Evolutionary conservation across 1,140 invertebrate species (phyloP).

Genomic region (Diplogasteroides magnus): DNA sequence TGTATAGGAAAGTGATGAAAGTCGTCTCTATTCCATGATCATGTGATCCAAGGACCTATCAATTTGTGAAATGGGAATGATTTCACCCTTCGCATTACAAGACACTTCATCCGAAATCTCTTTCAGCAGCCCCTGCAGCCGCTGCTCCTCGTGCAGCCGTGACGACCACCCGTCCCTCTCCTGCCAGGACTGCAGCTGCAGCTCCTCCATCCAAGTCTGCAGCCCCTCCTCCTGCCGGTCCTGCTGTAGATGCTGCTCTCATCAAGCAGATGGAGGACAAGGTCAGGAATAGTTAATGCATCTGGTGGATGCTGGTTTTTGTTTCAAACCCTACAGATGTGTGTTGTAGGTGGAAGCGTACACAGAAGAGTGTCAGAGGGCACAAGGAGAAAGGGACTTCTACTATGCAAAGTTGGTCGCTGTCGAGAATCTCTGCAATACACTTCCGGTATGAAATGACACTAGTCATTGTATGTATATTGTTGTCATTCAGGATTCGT

Average conservation of each 20-base stretch:
- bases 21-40: slow-evolving; percentile 3
- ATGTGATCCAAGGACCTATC: not conserved
- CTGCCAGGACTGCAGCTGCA: not conserved
- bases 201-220: not conserved
- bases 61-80: not conserved
- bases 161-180: not conserved
- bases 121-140: not conserved
- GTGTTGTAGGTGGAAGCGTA: not conserved
- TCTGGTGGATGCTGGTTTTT: not conserved
- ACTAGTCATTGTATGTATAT: not conserved
- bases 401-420: slow-evolving; percentile 95
- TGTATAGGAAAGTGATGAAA: not conserved
- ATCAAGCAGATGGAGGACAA: slow-evolving; percentile 1
- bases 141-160: slow-evolving; percentile 2
- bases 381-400: slow-evolving; percentile 77
- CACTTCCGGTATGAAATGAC: not conserved
- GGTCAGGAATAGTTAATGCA: not conserved
- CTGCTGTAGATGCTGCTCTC: not conserved
- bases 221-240: not conserved
- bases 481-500: not conserved
- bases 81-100: slow-evolving; percentile 2
- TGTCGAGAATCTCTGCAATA: slow-evolving; percentile 77
- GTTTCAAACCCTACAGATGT: slow-evolving; percentile 3
- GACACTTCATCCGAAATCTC: not conserved
- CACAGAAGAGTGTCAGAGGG: slow-evolving; percentile 2